These are phyloP conservation scores for Shargacucullia verbasci DNA, from an alignment of 2,888 invertebrate species.

Conservation along the genomic window DNA sequence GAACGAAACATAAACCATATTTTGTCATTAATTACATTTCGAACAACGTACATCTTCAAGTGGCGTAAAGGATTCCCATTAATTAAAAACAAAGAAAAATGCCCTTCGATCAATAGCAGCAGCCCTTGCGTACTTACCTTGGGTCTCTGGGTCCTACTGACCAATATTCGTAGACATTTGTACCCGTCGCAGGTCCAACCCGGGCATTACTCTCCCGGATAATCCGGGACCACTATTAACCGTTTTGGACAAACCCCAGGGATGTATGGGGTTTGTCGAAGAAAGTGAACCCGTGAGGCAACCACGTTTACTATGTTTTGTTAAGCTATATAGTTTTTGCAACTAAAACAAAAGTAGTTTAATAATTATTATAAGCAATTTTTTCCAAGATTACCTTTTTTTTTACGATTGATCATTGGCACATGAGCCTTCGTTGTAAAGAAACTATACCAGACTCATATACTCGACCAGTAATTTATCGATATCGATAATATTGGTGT, in stretches of 20 bases:
- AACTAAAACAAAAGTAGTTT: too few species aligned
- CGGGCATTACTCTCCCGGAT: slow-evolving; percentile 65
- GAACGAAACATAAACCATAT: too few species aligned
- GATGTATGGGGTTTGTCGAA: slow-evolving; percentile 44
- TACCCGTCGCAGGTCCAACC: slow-evolving; percentile 63
- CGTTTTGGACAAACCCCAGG: slow-evolving; percentile 59
- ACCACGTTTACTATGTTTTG: background rate
- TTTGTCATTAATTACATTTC: too few species aligned
- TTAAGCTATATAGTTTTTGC: too few species aligned
- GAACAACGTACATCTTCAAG: too few species aligned
- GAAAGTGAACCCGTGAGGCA: slow-evolving; percentile 10
- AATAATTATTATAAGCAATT: too few species aligned
- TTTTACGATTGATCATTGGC: too few species aligned
- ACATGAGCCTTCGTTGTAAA: too few species aligned
- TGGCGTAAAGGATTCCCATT: background rate
- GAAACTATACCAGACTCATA: too few species aligned
- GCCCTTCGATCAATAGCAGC: slow-evolving; percentile 18
- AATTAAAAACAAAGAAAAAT: slow-evolving; percentile 10
- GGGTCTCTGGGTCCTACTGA: slow-evolving; percentile 54
- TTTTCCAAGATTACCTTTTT: too few species aligned
- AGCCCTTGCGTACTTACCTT: slow-evolving; percentile 37
- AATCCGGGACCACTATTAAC: slow-evolving; percentile 76
- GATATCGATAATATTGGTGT: background rate
- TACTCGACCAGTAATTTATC: too few species aligned
- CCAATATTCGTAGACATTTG: slow-evolving; percentile 70